phyloP scores from a whole-genome alignment of 2,888 invertebrate species.

The Acleris cristana region DNA sequence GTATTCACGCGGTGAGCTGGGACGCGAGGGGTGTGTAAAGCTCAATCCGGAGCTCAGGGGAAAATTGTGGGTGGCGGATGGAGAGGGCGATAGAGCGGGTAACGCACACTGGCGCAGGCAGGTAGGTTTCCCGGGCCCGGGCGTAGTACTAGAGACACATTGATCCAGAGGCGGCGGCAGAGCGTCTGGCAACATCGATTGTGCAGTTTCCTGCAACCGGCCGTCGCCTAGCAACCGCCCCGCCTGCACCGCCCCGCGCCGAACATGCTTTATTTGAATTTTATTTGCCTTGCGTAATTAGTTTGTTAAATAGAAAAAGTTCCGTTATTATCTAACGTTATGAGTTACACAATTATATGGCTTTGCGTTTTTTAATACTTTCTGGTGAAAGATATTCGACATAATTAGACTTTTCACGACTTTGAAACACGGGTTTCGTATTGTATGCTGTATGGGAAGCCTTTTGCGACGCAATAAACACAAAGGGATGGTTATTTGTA shows the following conservation, averaged over 20 bases:
- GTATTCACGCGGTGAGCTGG: constrained; percentile 40
- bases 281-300: constrained; percentile 45
- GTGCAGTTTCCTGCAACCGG: constrained; percentile 82
- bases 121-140: constrained; percentile 76
- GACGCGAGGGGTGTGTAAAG: constrained; percentile 43
- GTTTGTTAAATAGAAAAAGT: constrained; percentile 38
- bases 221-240: constrained; percentile 73
- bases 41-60: constrained; percentile 51
- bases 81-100: constrained; percentile 49
- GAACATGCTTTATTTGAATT: constrained; percentile 66
- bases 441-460: no score
- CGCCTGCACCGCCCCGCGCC: constrained; percentile 63
- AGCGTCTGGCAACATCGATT: constrained; percentile 83
- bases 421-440: neutral
- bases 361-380: constrained; percentile 4
- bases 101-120: constrained; percentile 56
- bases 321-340: constrained; percentile 27
- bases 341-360: constrained; percentile 14
- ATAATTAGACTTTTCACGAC: neutral
- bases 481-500: no score
- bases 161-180: constrained; percentile 73
- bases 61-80: constrained; percentile 50
- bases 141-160: constrained; percentile 84
- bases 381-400: constrained; percentile 1
- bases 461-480: no score